Percentiles rank a stretch among this genome's conserved stretches.
Conservation (phyloP, 2,113 vertebrate species). For the Acrocephalus arundinaceus region DNA sequence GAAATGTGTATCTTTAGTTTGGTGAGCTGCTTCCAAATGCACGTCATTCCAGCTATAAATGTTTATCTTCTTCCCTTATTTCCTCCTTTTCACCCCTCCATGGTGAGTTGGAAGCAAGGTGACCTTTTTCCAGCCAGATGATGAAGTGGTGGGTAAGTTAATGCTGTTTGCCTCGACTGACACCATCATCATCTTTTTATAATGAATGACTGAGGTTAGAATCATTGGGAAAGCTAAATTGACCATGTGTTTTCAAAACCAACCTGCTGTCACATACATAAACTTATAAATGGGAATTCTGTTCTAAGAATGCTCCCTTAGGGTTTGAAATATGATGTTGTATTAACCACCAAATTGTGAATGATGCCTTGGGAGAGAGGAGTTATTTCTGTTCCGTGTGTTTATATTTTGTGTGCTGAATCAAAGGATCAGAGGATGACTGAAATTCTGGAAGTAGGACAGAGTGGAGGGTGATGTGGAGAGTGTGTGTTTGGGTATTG, state of each 20-base stretch:
- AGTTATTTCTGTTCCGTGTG: background rate
- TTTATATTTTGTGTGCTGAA: background rate
- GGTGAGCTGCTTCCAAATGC: background rate
- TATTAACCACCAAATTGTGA: background rate
- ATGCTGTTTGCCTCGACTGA: background rate
- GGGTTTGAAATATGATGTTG: background rate
- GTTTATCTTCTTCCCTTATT: background rate
- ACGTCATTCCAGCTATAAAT: background rate
- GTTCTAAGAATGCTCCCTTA: background rate
- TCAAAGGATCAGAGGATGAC: background rate
- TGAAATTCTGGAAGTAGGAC: background rate
- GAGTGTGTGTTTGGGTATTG: background rate
- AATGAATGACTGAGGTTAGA: background rate
- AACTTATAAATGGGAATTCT: background rate
- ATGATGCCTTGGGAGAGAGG: background rate
- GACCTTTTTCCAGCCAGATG: constrained; percentile 88
- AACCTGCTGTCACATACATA: background rate
- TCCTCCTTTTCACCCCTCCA: background rate
- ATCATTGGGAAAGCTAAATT: background rate
- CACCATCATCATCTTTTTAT: background rate
- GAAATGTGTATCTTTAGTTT: background rate
- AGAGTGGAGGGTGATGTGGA: background rate
- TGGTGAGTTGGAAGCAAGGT: constrained; percentile 87
- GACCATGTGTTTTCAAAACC: background rate
- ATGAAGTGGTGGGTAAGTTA: constrained; percentile 92